Evolutionary conservation across 2,797 vertebrate genomes (phyloP).

Genomic region (Manis pentadactyla): DNA sequence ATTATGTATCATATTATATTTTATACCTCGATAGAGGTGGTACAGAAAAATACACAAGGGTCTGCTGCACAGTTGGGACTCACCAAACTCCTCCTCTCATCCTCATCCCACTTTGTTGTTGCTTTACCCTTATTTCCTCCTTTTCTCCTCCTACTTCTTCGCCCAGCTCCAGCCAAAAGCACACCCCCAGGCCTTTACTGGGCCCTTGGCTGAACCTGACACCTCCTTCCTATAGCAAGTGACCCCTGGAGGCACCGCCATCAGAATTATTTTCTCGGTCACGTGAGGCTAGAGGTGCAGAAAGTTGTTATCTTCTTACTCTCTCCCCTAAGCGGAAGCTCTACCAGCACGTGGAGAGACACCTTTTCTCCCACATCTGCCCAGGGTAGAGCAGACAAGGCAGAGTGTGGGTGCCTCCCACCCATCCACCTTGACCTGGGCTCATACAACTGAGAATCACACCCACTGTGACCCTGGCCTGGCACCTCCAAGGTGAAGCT

Average conservation of each 20-base stretch:
- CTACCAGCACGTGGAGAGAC: rapidly evolving
- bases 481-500: neutral
- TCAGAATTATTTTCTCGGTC: neutral
- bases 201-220: neutral
- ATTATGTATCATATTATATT: neutral
- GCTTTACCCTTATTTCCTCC: neutral
- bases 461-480: no score
- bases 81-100: neutral
- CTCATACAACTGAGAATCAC: rapidly evolving
- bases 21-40: neutral
- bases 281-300: neutral
- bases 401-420: rapidly evolving
- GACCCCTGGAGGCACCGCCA: neutral
- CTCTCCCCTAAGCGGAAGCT: neutral
- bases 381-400: neutral
- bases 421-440: rapidly evolving
- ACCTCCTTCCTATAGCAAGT: neutral
- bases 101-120: rapidly evolving
- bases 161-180: neutral
- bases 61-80: rapidly evolving
- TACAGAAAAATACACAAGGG: neutral
- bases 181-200: neutral
- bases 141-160: neutral
- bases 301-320: neutral
- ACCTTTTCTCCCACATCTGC: neutral